Conservation (phyloP, 2,113 vertebrate genomes). For the Aldabrachelys gigantea region DNA sequence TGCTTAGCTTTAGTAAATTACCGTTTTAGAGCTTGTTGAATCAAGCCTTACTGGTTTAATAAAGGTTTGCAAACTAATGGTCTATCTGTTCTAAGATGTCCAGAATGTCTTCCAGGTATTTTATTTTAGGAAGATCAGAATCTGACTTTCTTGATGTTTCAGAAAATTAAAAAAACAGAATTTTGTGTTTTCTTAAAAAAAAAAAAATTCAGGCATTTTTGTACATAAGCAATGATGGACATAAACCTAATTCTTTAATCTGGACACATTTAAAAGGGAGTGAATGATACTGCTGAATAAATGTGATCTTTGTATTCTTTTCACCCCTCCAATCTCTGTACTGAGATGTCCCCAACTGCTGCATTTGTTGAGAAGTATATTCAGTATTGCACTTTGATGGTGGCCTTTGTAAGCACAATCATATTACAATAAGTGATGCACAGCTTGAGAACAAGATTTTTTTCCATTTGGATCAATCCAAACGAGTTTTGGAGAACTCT, state of each 20-base stretch:
- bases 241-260: background rate
- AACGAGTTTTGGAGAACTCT: background rate
- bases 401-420: background rate
- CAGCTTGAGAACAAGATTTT: background rate
- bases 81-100: background rate
- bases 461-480: constrained; percentile 9
- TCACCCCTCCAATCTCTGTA: background rate
- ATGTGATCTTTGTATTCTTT: constrained; percentile 7
- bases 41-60: background rate
- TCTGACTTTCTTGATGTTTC: background rate
- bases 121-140: background rate
- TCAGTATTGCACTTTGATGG: background rate
- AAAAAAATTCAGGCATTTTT: background rate
- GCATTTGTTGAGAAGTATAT: constrained; percentile 33
- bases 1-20: background rate
- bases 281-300: background rate
- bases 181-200: background rate
- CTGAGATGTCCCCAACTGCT: constrained; percentile 29
- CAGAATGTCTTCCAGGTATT: background rate
- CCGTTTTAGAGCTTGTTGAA: background rate
- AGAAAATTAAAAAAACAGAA: background rate
- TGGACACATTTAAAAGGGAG: background rate
- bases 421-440: background rate
- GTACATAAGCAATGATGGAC: background rate
- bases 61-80: background rate